These are phyloP conservation scores for Asobara japonica DNA, from an alignment of 1,140 invertebrate genomes.

Conservation along the genomic window DNA sequence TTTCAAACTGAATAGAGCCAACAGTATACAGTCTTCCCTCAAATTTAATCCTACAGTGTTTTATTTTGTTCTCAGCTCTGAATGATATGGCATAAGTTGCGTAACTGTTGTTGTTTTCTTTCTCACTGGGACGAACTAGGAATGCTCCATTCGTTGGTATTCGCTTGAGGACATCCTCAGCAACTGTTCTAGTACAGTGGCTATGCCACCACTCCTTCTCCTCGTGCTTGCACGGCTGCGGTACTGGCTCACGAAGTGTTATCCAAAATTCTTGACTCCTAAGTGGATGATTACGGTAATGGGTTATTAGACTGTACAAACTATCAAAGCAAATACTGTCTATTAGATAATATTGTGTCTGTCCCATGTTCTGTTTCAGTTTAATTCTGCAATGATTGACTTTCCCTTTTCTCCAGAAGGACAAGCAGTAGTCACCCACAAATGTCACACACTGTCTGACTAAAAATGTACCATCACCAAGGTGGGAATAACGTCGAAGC, in stretches of 20 bases:
- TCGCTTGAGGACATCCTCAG: slow-evolving; percentile 87
- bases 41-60: slow-evolving; percentile 92
- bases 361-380: slow-evolving; percentile 87
- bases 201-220: slow-evolving; percentile 94
- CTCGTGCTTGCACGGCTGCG: slow-evolving; percentile 94
- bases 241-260: slow-evolving; percentile 88
- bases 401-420: slow-evolving; percentile 90
- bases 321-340: slow-evolving; percentile 92
- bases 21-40: slow-evolving; percentile 92
- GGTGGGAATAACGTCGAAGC: slow-evolving; percentile 81
- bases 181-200: slow-evolving; percentile 79
- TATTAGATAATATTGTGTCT: slow-evolving; percentile 91
- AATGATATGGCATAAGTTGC: slow-evolving; percentile 93
- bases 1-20: slow-evolving; percentile 92
- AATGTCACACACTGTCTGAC: slow-evolving; percentile 96
- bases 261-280: slow-evolving; percentile 90
- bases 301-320: slow-evolving; percentile 90
- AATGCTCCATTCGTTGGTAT: slow-evolving; percentile 91
- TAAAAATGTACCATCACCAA: slow-evolving; percentile 95
- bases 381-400: slow-evolving; percentile 95
- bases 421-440: slow-evolving; percentile 94
- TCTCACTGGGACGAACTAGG: slow-evolving; percentile 87
- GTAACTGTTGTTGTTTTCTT: slow-evolving; percentile 71
- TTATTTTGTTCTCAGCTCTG: slow-evolving; percentile 91
- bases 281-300: slow-evolving; percentile 88